Percentiles rank a stretch among this genome's conserved stretches.
Conservation (phyloP, 2,888 invertebrate species). For the Caenorhabditis japonica region DNA sequence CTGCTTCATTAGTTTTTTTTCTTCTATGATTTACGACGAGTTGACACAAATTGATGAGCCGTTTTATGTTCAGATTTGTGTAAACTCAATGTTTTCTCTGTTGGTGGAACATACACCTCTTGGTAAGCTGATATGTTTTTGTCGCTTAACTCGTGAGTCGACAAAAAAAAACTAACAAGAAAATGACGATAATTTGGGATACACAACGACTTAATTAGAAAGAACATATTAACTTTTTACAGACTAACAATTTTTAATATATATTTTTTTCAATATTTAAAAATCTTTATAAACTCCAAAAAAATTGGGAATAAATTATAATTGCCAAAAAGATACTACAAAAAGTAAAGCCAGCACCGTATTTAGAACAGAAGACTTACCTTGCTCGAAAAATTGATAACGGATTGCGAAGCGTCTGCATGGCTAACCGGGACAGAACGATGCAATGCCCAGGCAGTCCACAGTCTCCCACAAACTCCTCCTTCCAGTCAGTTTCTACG, state of each 20-base stretch:
- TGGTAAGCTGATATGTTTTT: constrained; percentile 18
- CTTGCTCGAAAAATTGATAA: constrained; percentile 49
- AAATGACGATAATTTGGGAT: too few relatives aligned
- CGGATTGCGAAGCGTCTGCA: constrained; percentile 56
- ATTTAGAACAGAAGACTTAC: constrained; percentile 19
- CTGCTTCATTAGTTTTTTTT: constrained; percentile 9
- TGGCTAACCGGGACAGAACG: constrained; percentile 17
- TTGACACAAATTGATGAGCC: constrained; percentile 1
- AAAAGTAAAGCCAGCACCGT: too few relatives aligned
- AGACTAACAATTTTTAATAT: too few relatives aligned
- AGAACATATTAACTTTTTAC: too few relatives aligned
- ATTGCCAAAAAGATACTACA: background rate
- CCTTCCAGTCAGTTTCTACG: constrained; percentile 41
- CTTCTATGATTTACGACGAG: background rate
- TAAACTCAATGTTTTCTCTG: constrained; percentile 17
- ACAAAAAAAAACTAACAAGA: too few relatives aligned
- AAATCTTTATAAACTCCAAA: too few relatives aligned
- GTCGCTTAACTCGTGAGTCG: constrained; percentile 2
- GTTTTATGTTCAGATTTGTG: constrained; percentile 9
- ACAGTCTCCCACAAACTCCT: constrained; percentile 41
- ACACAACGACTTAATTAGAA: too few relatives aligned
- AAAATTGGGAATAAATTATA: too few relatives aligned
- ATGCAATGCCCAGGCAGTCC: constrained; percentile 34
- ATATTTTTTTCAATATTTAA: too few relatives aligned
- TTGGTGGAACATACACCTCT: constrained; percentile 13